Percentiles rank a stretch among this genome's conserved stretches.
Evolutionary conservation across 2,797 vertebrate species (phyloP).

Genomic region (Valencia hispanica): DNA sequence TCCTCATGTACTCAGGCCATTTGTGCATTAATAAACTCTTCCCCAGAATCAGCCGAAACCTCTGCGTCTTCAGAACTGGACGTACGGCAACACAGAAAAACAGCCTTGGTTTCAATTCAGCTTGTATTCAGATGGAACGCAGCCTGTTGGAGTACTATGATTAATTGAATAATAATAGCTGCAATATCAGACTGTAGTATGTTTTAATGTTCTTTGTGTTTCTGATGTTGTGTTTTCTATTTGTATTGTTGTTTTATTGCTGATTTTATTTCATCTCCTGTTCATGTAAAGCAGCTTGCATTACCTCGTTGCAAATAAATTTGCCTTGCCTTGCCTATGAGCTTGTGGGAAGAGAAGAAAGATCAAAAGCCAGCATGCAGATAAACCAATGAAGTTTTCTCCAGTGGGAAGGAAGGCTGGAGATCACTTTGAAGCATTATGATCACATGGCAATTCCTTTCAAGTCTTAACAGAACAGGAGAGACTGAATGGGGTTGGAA

Average conservation of each 20-base stretch:
- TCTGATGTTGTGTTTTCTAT: too few relatives aligned
- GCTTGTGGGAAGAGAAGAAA: conserved; percentile 61
- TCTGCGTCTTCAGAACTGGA: conserved; percentile 28
- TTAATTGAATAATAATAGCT: too few relatives aligned
- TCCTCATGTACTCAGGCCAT: background rate
- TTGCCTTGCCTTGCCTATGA: too few relatives aligned
- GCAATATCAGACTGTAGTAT: too few relatives aligned
- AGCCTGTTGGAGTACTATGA: conserved; percentile 45
- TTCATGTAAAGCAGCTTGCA: too few relatives aligned
- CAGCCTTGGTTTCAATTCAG: conserved; percentile 40
- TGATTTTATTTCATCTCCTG: too few relatives aligned
- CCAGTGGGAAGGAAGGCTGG: conserved; percentile 35
- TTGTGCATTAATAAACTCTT: conserved; percentile 8
- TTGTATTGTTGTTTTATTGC: too few relatives aligned
- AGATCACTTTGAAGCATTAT: conserved; percentile 47
- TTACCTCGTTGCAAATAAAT: too few relatives aligned
- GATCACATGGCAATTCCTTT: conserved; percentile 55
- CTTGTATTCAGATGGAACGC: conserved; percentile 39
- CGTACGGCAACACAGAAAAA: conserved; percentile 5
- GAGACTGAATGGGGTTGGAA: background rate
- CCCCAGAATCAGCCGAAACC: conserved; percentile 23
- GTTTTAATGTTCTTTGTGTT: too few relatives aligned
- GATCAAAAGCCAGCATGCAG: conserved; percentile 62
- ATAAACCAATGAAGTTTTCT: conserved; percentile 59
- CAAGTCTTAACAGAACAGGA: conserved; percentile 19